phyloP scores from a whole-genome alignment of 1,140 invertebrate genomes.

The Euglossa dilemma region DNA sequence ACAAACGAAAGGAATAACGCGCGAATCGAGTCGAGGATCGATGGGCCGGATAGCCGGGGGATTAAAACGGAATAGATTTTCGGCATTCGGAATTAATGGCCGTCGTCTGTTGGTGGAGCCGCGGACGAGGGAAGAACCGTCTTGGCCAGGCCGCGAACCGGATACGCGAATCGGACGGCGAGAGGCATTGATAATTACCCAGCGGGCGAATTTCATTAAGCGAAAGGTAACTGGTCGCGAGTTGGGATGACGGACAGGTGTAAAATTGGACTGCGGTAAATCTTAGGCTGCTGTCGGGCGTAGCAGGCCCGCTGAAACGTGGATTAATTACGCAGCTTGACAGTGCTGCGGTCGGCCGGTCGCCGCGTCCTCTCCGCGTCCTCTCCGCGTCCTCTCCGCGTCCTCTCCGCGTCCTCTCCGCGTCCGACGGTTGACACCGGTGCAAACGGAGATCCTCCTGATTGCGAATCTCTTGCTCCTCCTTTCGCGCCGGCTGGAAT shows the following conservation, averaged over 20 bases:
- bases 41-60: not conserved
- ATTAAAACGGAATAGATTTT: not conserved
- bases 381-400: conserved; percentile 9
- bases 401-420: not conserved
- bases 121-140: too few relatives aligned
- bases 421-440: conserved; percentile 45
- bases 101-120: too few relatives aligned
- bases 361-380: conserved; percentile 11
- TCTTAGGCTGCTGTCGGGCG: conserved; percentile 68
- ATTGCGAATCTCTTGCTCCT: conserved; percentile 63
- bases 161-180: not conserved
- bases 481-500: conserved; percentile 44
- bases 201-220: conserved; percentile 37
- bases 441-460: conserved; percentile 59
- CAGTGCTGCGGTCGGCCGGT: conserved; percentile 70
- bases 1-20: not conserved
- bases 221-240: conserved; percentile 48
- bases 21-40: not conserved
- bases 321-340: conserved; percentile 75
- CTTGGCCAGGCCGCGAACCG: not conserved
- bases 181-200: conserved; percentile 54
- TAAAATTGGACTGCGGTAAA: conserved; percentile 75
- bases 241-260: conserved; percentile 68
- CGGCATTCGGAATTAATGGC: too few relatives aligned
- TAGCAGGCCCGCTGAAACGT: conserved; percentile 65